These are phyloP conservation scores for Aptenodytes forsteri DNA, from an alignment of 2,113 vertebrate genomes.

Conservation along the genomic window DNA sequence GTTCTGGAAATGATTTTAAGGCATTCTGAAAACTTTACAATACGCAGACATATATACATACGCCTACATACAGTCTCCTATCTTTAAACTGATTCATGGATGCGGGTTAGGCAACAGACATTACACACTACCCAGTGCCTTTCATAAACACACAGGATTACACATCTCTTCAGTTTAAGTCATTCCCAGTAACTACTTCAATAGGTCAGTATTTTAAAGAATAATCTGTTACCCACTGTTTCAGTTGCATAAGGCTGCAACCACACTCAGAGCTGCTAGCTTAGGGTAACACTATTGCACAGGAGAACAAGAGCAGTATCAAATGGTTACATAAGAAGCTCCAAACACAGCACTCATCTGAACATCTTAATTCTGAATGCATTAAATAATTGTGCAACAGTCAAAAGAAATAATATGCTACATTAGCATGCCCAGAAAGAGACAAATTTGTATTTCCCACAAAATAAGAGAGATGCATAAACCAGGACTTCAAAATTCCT, in stretches of 20 bases:
- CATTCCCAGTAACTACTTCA: neutral
- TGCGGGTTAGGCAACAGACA: neutral
- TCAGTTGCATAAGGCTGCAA: neutral
- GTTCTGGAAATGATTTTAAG: neutral
- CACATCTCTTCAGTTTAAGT: neutral
- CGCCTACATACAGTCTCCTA: too few species aligned
- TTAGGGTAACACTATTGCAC: neutral
- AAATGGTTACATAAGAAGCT: neutral
- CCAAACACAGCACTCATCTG: neutral
- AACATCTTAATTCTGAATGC: neutral
- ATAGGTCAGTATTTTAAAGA: neutral
- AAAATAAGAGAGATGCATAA: neutral
- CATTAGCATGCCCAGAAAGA: neutral
- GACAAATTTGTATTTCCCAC: neutral
- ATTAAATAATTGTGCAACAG: neutral
- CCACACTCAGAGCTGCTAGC: neutral
- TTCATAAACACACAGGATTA: neutral
- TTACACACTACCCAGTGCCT: neutral
- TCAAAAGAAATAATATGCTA: neutral
- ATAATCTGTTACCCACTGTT: neutral
- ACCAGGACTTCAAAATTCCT: neutral
- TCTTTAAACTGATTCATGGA: neutral
- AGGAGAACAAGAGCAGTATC: neutral
- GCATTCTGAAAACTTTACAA: neutral
- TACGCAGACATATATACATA: neutral